Conservation (phyloP, 2,797 vertebrate species). For the Hapalemur alaotrensis region DNA sequence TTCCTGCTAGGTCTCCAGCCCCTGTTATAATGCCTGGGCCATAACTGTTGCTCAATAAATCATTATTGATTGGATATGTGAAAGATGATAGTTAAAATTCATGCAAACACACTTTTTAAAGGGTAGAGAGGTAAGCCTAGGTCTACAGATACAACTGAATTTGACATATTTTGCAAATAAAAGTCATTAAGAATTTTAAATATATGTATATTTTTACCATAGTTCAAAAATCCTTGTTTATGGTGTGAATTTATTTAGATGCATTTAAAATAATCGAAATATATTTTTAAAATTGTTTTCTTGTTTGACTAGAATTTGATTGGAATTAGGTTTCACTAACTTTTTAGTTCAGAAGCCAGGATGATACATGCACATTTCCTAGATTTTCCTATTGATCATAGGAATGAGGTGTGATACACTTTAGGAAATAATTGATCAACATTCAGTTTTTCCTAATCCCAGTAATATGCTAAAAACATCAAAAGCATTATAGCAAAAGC, state of each 20-base stretch:
- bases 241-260: background rate
- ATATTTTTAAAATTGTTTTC: background rate
- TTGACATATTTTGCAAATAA: background rate
- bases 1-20: background rate
- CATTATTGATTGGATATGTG: background rate
- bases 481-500: background rate
- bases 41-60: background rate
- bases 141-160: background rate
- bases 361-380: background rate
- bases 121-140: background rate
- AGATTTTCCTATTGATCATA: background rate
- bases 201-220: background rate
- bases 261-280: background rate
- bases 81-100: background rate
- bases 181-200: background rate
- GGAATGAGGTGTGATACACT: background rate
- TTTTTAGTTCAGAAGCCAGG: background rate
- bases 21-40: accelerated
- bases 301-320: background rate
- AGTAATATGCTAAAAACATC: background rate
- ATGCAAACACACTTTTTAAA: background rate
- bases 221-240: background rate
- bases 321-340: background rate
- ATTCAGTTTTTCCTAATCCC: background rate
- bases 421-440: background rate